Base-by-base conservation (phyloP, 2,888 invertebrate species). In the Andrena camellia region DNA sequence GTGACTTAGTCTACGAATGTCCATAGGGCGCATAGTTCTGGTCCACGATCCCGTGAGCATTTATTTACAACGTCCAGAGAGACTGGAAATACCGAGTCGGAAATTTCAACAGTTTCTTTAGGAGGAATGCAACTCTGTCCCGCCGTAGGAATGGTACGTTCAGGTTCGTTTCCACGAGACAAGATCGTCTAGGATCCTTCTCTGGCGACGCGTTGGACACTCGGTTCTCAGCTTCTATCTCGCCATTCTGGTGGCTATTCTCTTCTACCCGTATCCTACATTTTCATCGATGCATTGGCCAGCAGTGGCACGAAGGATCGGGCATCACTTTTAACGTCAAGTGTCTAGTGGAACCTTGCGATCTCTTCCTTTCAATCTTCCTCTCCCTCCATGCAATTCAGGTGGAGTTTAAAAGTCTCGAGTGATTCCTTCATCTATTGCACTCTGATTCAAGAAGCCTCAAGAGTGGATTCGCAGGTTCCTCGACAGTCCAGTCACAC, bases 81-180 rank as follows among this genome's bases (percentile, higher is more conserved):
- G n/a, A 13, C 54, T 63, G 57, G 78, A 48, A 62, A 63, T 13
- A 63, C 23, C 64, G 48, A 29, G 20, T 26, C 33, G 42, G 42
- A 42, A 42, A 3, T 42, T 1, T 35, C 75, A 73, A 76, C 35
- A 60, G 23, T 48, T 78, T 68, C 23, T 26, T 78, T 52, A 66
- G 69, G 83, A 83, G 91, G 91, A 91, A 91, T 91, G 91, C 91
- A 91, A 86, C 83, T 84, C 83, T 72, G 81, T 83, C 84, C 84
- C 78, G 85, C 80, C 83, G 79, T 87, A 85, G 91, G 91, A 91
- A 91, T 91, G 91, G 81, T 91, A 86, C 85, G 87, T 88, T 82
- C 81, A 64, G 64, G 23, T 84, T 87, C 72, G 67, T 77, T 69
- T 72, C 31, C 64, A 81, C 78, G 79, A 77, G 81, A 66, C 77